Percentiles rank a stretch among this genome's conserved stretches.
phyloP scores from a whole-genome alignment of 2,888 invertebrate species.

The Erpobdella octoculata region DNA sequence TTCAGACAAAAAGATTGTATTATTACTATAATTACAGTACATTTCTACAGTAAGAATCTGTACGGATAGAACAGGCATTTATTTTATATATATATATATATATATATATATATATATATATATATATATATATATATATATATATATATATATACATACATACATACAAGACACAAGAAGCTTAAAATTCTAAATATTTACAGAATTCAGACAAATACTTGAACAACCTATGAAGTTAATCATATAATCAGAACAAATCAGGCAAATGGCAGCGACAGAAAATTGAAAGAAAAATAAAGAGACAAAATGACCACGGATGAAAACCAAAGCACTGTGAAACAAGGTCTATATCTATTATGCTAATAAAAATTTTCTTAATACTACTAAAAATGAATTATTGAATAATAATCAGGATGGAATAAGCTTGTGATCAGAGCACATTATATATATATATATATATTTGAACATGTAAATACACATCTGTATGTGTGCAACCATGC shows the following conservation, averaged over 20 bases:
- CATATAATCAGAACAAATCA: background rate
- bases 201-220: background rate
- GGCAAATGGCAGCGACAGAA: background rate
- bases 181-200: conserved; percentile 7
- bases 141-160: conserved; percentile 15
- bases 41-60: background rate
- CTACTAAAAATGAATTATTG: too few species aligned
- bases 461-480: background rate
- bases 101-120: conserved; percentile 2
- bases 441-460: background rate
- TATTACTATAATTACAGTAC: background rate
- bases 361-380: too few species aligned
- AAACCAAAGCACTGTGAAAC: too few species aligned
- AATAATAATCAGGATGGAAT: too few species aligned
- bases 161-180: background rate
- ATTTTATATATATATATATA: background rate
- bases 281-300: background rate
- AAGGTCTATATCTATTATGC: conserved; percentile 9
- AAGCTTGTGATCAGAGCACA: too few species aligned
- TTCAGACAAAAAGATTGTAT: background rate
- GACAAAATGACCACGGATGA: background rate
- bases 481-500: background rate
- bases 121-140: conserved; percentile 23
- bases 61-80: background rate
- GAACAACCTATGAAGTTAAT: background rate